Base-by-base conservation (phyloP, 2,113 vertebrate genomes). In the Ochotona princeps region DNA sequence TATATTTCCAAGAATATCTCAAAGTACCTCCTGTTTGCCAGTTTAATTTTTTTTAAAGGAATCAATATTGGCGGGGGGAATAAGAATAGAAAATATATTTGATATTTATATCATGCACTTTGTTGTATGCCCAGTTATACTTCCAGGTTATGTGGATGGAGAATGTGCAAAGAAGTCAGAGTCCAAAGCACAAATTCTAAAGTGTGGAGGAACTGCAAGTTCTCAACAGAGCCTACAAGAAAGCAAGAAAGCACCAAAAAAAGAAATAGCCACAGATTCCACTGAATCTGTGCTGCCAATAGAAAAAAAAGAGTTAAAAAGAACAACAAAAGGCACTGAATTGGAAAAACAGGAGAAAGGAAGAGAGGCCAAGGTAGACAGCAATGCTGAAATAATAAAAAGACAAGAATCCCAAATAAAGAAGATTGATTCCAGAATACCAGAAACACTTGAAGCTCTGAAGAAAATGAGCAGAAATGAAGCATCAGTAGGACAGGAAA, bases 71-170 rank as follows among this genome's bases (percentile, higher is more conserved):
- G 13, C 23, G 26, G 15, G 8, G 32, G 26, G 21, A 90, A 74
- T 69, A 89, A 18, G 14, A 81, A 49, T 44, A 94, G 25, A 84
- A 3, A 91, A 91, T 93, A 47, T 57, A 49, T n/a, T 83, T 81
- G 25, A 20, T 74, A 75, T 35, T 63, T 90, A 65, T 93, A 87
- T 80, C 38, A 65, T 79, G 26, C 9, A 51, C 69, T 96, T 74
- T 88, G 28, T 87, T 94, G 78, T 96, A 23, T 96, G 10, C 49
- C 82, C 85, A 94, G 95, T 96, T 93, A 91, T 94, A 61, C 70
- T 85, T 91, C 87, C 94, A 97, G 95, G 82, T 95, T 92, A 78
- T 78, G n/a, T n/a, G 79, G 61, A 93, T 67, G 86, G 30, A 96
- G 75, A 63, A 75, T 2, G 28, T 89, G 49, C 23, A 9, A 92